phyloP scores from a whole-genome alignment of 2,888 invertebrate species.

The Cephus runcator region DNA sequence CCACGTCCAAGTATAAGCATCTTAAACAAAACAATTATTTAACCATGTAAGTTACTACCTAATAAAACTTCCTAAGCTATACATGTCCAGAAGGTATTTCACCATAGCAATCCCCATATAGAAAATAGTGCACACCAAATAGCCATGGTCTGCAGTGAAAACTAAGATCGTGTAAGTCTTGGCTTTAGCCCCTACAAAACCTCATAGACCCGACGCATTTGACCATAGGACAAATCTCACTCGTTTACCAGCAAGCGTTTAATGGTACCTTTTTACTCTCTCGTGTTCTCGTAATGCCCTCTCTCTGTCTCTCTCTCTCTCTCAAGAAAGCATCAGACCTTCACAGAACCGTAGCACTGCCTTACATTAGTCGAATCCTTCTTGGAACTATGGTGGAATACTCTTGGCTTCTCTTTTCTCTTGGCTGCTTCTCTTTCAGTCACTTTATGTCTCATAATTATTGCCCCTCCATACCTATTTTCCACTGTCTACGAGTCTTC shows the following conservation, averaged over 20 bases:
- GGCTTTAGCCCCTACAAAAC: conserved; percentile 7
- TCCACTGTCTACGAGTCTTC: conserved; percentile 31
- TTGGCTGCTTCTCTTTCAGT: conserved; percentile 30
- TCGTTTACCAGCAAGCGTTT: conserved; percentile 16
- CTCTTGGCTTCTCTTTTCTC: conserved; percentile 24
- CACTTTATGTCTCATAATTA: conserved; percentile 64
- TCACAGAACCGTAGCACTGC: conserved; percentile 49
- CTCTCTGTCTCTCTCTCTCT: neutral
- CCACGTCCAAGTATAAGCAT: neutral
- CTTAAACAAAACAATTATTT: neutral
- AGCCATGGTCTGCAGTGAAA: neutral
- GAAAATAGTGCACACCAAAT: neutral
- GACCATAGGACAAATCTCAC: conserved; percentile 39
- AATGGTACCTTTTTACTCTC: conserved; percentile 11
- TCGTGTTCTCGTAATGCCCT: conserved; percentile 36
- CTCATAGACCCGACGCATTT: conserved; percentile 37
- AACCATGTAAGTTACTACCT: neutral
- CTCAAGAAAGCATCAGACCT: conserved; percentile 37
- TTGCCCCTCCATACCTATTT: conserved; percentile 54
- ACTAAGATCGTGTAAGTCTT: neutral
- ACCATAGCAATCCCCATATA: neutral
- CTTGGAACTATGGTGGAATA: conserved; percentile 35
- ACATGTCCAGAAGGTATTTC: neutral
- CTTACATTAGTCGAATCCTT: conserved; percentile 34
- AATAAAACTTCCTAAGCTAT: neutral